Conservation (phyloP, 1,140 invertebrate species). For the Drosophila melanogaster region DNA sequence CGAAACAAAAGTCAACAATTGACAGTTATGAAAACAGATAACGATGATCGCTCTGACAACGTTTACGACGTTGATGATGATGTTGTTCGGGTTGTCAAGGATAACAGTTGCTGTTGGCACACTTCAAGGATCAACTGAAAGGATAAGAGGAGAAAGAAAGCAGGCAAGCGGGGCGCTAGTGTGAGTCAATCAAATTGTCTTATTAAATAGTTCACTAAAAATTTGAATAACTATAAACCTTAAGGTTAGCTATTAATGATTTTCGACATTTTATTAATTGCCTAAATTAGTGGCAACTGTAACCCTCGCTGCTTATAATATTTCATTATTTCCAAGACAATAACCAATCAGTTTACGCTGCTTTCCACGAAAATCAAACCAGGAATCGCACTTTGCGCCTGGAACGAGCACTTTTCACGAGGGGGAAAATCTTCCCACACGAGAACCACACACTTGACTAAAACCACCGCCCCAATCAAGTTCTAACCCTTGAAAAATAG, state of each 20-base stretch:
- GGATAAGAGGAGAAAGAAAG: constrained; percentile 14
- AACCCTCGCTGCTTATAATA: neutral
- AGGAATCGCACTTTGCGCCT: constrained; percentile 29
- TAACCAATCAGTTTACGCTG: constrained; percentile 2
- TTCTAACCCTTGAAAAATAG: constrained; percentile 1
- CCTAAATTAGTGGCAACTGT: neutral
- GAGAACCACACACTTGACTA: constrained; percentile 59
- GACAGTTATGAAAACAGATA: constrained; percentile 82
- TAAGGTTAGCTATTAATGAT: neutral
- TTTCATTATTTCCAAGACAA: constrained; percentile 20
- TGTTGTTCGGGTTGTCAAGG: constrained; percentile 20
- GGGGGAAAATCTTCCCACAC: constrained; percentile 70
- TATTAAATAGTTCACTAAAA: constrained; percentile 3
- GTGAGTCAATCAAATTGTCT: constrained; percentile 1
- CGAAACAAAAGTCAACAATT: constrained; percentile 76
- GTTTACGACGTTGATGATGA: constrained; percentile 33
- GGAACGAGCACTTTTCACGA: constrained; percentile 11
- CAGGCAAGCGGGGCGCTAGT: constrained; percentile 1
- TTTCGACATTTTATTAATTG: neutral
- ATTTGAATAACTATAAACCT: neutral
- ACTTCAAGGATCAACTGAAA: constrained; percentile 30
- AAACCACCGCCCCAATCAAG: constrained; percentile 3
- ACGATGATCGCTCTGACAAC: constrained; percentile 48
- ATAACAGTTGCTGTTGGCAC: constrained; percentile 35
- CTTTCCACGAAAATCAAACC: constrained; percentile 13